These are phyloP conservation scores for Lichenostomus cassidix DNA, from an alignment of 2,113 vertebrate species.

Conservation along the genomic window DNA sequence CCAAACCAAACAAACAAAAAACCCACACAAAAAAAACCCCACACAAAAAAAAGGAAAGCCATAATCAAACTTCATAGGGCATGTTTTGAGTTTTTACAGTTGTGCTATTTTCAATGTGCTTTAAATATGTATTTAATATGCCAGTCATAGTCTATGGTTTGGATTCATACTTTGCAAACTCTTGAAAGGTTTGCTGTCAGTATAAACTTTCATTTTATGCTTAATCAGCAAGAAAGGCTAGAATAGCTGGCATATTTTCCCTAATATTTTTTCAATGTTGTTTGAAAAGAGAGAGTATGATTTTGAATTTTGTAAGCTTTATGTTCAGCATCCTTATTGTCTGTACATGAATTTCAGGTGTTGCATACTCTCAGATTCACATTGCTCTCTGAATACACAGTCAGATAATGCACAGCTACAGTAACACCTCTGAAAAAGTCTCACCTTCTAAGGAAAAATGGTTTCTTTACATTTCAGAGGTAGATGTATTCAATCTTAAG, in stretches of 20 bases:
- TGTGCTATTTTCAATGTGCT: background rate
- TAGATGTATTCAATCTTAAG: background rate
- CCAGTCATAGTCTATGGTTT: background rate
- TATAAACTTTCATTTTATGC: background rate
- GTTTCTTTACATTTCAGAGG: background rate
- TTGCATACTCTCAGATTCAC: background rate
- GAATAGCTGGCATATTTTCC: background rate
- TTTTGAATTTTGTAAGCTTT: background rate
- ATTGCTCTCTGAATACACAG: background rate
- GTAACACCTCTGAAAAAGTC: background rate
- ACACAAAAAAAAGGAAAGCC: background rate
- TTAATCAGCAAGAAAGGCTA: background rate
- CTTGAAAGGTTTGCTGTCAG: background rate
- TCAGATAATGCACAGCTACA: background rate
- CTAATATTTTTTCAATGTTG: background rate
- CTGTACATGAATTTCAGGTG: background rate
- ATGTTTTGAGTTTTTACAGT: background rate
- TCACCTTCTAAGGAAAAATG: background rate
- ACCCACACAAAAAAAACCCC: no score
- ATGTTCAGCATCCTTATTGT: background rate
- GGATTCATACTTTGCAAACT: background rate
- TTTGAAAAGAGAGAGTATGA: background rate
- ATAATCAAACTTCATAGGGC: background rate
- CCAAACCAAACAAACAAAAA: background rate
- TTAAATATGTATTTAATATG: background rate